Conservation (phyloP, 2,797 vertebrate species). For the Linurgus olivaceus region DNA sequence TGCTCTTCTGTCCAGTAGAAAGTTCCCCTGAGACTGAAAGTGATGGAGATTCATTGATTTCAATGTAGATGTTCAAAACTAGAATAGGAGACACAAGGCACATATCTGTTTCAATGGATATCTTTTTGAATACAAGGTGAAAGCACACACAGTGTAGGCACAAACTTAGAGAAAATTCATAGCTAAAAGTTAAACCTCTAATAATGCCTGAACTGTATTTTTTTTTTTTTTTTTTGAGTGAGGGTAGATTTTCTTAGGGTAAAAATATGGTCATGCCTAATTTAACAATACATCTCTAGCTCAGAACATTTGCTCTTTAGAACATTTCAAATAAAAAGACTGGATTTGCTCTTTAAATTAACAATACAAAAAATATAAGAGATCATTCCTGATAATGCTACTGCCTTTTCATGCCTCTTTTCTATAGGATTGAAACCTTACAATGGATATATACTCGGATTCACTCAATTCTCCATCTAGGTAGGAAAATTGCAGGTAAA, state of each 20-base stretch:
- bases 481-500: not conserved
- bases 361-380: not conserved
- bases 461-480: not conserved
- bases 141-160: not conserved
- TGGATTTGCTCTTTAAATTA: not conserved
- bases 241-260: not conserved
- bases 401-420: not conserved
- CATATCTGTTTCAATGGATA: not conserved
- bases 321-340: not conserved
- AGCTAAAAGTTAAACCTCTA: not conserved
- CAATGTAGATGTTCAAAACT: not conserved
- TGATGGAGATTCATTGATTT: not conserved
- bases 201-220: not conserved
- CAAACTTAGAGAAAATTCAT: not conserved
- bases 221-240: not conserved
- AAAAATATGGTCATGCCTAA: not conserved
- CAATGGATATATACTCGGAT: not conserved
- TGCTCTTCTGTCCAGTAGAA: not conserved
- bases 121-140: not conserved
- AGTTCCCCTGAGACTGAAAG: not conserved
- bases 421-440: not conserved
- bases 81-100: not conserved
- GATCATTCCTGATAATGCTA: not conserved
- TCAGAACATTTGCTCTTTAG: not conserved
- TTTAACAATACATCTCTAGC: not conserved